These are phyloP conservation scores for Araneus ventricosus DNA, from an alignment of 1,140 invertebrate species.

Conservation along the genomic window DNA sequence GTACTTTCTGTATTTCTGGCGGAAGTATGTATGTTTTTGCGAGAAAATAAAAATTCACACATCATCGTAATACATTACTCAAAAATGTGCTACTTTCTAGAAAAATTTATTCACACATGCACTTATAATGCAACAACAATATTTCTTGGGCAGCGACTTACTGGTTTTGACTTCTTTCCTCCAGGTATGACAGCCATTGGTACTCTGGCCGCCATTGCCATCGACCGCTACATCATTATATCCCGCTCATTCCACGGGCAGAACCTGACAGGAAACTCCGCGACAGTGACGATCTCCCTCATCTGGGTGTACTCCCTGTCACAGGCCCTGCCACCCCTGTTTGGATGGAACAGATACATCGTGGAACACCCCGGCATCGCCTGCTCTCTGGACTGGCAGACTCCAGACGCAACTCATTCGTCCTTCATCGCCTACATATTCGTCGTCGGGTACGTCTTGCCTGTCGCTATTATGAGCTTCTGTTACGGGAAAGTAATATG, in stretches of 20 bases:
- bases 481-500: slow-evolving; percentile 79
- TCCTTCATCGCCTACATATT: slow-evolving; percentile 82
- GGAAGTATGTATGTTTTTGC: too few relatives aligned
- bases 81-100: too few relatives aligned
- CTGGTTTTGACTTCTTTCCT: background rate
- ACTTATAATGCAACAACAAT: background rate
- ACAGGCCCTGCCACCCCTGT: slow-evolving; percentile 81
- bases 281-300: slow-evolving; percentile 79
- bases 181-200: slow-evolving; percentile 79
- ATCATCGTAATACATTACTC: too few relatives aligned
- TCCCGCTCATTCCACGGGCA: slow-evolving; percentile 79
- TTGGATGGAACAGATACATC: slow-evolving; percentile 83
- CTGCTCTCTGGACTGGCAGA: slow-evolving; percentile 83
- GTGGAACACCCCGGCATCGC: slow-evolving; percentile 82
- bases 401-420: slow-evolving; percentile 79
- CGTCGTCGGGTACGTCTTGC: slow-evolving; percentile 82
- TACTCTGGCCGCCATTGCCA: slow-evolving; percentile 82
- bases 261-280: slow-evolving; percentile 78
- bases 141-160: background rate
- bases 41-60: too few relatives aligned
- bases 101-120: too few relatives aligned
- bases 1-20: too few relatives aligned
- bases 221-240: slow-evolving; percentile 83
- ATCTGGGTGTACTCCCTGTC: slow-evolving; percentile 82
- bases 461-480: slow-evolving; percentile 80